These are phyloP conservation scores for Cynocephalus volans DNA, from an alignment of 2,113 vertebrate species.

Conservation along the genomic window DNA sequence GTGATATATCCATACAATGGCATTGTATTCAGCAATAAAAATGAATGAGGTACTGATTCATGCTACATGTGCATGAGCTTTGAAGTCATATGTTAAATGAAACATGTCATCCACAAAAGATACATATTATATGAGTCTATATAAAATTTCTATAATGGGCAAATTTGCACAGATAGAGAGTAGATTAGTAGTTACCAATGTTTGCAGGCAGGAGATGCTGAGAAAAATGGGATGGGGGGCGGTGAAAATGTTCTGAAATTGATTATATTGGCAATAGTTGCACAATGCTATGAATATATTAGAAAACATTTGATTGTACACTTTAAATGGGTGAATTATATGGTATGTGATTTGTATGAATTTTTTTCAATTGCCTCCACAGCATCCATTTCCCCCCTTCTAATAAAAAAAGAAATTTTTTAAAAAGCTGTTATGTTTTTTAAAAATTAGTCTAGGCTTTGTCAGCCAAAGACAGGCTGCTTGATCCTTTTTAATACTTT, in stretches of 20 bases:
- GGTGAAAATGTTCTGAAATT: slow-evolving; percentile 1
- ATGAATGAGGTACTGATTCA: background rate
- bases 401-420: background rate
- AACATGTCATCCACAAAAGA: background rate
- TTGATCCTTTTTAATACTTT: background rate
- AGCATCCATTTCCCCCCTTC: background rate
- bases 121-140: background rate
- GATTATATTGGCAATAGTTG: background rate
- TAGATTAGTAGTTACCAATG: background rate
- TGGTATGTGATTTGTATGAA: background rate
- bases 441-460: background rate
- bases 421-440: background rate
- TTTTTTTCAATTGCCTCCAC: background rate
- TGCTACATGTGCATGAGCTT: background rate
- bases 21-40: slow-evolving; percentile 57
- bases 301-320: background rate
- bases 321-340: background rate
- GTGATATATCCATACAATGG: background rate
- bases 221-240: background rate
- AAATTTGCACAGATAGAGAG: background rate
- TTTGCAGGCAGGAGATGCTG: background rate
- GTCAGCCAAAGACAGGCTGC: background rate
- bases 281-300: background rate
- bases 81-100: background rate
- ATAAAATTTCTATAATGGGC: background rate